Percentiles rank a stretch among this genome's conserved stretches.
Evolutionary conservation across 2,797 vertebrate species (phyloP).

Genomic region (Sebastes nivosus): DNA sequence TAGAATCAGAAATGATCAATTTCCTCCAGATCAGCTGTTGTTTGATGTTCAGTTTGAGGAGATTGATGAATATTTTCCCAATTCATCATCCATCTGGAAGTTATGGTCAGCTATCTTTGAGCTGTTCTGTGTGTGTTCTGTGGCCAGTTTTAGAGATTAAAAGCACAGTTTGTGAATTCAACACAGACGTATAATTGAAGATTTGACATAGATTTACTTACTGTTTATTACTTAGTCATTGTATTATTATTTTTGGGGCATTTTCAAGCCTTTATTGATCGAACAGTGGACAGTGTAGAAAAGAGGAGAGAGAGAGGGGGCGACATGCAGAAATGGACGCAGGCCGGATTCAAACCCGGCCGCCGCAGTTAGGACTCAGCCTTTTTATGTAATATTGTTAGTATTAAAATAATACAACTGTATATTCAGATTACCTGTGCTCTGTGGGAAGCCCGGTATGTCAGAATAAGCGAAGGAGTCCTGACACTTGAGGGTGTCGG

Average conservation of each 20-base stretch:
- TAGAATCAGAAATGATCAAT: neutral
- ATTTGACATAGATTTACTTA: neutral
- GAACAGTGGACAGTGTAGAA: no score
- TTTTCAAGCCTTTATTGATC: no score
- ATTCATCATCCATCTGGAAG: no score
- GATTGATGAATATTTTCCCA: neutral
- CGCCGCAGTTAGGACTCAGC: no score
- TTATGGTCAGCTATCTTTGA: neutral
- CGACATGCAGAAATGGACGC: no score
- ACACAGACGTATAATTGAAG: neutral
- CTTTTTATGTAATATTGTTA: no score
- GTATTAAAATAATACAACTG: neutral
- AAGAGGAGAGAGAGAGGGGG: no score
- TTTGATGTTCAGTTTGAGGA: neutral
- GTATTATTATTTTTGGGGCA: rapidly evolving
- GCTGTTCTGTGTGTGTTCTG: neutral
- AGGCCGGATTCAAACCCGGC: no score
- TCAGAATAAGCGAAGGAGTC: slow-evolving; percentile 82
- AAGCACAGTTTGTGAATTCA: neutral
- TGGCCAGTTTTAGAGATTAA: neutral
- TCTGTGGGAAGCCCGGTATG: slow-evolving; percentile 87
- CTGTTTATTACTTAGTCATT: no score
- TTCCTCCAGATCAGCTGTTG: no score
- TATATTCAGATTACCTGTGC: slow-evolving; percentile 78
- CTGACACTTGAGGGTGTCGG: slow-evolving; percentile 79